phyloP scores from a whole-genome alignment of 2,113 vertebrate species.

The Perca fluviatilis region DNA sequence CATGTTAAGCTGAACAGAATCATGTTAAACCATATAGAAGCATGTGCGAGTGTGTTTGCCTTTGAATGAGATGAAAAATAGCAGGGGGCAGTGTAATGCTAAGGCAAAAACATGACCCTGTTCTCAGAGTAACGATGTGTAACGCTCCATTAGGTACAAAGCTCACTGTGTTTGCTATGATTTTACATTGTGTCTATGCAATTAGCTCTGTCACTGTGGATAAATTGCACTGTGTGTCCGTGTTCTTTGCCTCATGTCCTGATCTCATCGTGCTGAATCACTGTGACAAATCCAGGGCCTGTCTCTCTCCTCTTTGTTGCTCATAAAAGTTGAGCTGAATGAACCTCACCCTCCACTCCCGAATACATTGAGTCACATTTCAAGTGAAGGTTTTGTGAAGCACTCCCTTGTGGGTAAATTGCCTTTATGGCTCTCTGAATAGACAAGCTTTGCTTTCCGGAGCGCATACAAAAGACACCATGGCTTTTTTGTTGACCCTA shows the following conservation, averaged over 20 bases:
- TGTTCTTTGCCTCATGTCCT: conserved; percentile 26
- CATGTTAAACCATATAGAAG: conserved; percentile 24
- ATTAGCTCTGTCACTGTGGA: conserved; percentile 39
- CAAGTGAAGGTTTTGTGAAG: conserved; percentile 73
- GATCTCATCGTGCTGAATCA: conserved; percentile 57
- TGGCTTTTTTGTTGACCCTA: conserved; percentile 36
- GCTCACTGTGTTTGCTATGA: not conserved
- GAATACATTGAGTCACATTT: conserved; percentile 75
- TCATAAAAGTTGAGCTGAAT: conserved; percentile 69
- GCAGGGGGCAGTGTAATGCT: not conserved
- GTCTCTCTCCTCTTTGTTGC: conserved; percentile 58
- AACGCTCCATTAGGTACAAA: conserved; percentile 2
- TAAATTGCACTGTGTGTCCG: conserved; percentile 39
- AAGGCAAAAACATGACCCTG: conserved; percentile 5
- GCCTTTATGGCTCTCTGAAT: conserved; percentile 74
- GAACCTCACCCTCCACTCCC: conserved; percentile 71
- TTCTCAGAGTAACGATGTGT: conserved; percentile 3
- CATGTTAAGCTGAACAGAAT: conserved; percentile 43
- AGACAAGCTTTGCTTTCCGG: conserved; percentile 58
- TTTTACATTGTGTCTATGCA: conserved; percentile 2
- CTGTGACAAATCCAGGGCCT: conserved; percentile 50
- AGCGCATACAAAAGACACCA: conserved; percentile 49
- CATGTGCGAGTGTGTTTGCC: conserved; percentile 6
- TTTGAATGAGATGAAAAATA: conserved; percentile 26
- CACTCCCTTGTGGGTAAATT: conserved; percentile 73